Conservation (phyloP, 53 echinoderm and acorn worm species). For the Holothuria scabra region DNA sequence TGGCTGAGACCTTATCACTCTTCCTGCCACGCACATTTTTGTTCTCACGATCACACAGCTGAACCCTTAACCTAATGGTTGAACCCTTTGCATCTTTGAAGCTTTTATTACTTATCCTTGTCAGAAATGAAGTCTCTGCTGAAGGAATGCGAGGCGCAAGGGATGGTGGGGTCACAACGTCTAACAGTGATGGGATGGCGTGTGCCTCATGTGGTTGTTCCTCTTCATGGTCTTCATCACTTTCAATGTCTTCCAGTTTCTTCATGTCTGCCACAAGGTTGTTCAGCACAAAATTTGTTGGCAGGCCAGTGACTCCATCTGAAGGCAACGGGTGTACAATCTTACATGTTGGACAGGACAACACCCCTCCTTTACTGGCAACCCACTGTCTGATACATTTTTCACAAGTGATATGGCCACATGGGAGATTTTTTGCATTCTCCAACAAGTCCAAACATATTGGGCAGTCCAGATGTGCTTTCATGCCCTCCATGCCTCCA, state of each 20-base stretch:
- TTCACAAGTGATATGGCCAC: slow-evolving; percentile 33
- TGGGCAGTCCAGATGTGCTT: slow-evolving; percentile 10
- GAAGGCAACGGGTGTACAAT: background rate
- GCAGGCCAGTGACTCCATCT: slow-evolving; percentile 11
- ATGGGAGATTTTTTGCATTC: slow-evolving; percentile 30
- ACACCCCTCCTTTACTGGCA: background rate
- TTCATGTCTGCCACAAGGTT: slow-evolving; percentile 23
- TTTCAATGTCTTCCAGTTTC: slow-evolving; percentile 12
- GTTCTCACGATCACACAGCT: background rate
- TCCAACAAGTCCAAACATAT: slow-evolving; percentile 19
- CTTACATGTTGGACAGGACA: slow-evolving; percentile 37
- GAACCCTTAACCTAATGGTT: background rate
- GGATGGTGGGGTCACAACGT: too few relatives aligned
- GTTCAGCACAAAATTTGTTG: slow-evolving; percentile 23
- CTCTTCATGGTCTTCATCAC: background rate
- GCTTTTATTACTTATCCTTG: background rate
- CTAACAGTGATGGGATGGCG: too few relatives aligned
- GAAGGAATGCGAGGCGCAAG: background rate
- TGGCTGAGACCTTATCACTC: too few relatives aligned
- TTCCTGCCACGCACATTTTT: too few relatives aligned
- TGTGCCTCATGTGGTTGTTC: too few relatives aligned
- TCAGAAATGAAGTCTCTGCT: background rate
- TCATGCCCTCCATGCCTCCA: background rate
- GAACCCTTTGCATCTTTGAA: background rate
- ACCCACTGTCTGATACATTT: slow-evolving; percentile 27